Base-by-base conservation (phyloP, 2,888 invertebrate genomes). In the Tetramorium bicarinatum region DNA sequence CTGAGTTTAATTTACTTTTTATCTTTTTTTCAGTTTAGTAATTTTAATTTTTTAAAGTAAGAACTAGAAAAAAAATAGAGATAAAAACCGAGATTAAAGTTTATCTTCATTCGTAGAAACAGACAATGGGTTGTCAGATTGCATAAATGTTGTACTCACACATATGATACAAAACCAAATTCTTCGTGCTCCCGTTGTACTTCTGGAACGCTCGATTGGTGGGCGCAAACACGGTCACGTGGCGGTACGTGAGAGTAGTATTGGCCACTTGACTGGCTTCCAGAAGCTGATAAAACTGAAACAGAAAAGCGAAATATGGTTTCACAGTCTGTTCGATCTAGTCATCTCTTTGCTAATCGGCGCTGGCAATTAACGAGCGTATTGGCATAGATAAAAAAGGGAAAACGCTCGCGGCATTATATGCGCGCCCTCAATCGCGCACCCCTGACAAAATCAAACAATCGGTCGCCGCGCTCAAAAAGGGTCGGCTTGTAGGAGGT, bases 151-250 rank as follows among this genome's bases (percentile, higher is more conserved):
- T 59, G 1, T 87, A 96, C 97, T 97, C 95, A 98, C 98, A 96
- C 95, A 98, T 97, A 93, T 98, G 98, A 93, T 98, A 98, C 29
- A 97, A 96, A 29, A 98, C 97, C 85, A 97, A 95, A 76, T 95
- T 94, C 87, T 96, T 96, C 82, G 95, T 95, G 85, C 96, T 96
- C 1, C 96, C 96, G 86, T 95, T 96, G 95, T 96, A 97, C 86
- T 96, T 96, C 95, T 97, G 97, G 95, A 98, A 98, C 83, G 98
- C 98, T 89, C 97, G 96, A 95, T 98, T 98, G 87, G 97, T 98
- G 13, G 98, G 98, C 79, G 98, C 98, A 93, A 98, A 98, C 84
- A 98, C 95, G n/a, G 98, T 98, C 93, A 97, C 96, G 93, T 97
- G 96, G 87, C 98, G 96, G 93, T 96, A 96, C 91, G 96, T 96